phyloP scores from a whole-genome alignment of 2,888 invertebrate species.

The Lottia gigantea region DNA sequence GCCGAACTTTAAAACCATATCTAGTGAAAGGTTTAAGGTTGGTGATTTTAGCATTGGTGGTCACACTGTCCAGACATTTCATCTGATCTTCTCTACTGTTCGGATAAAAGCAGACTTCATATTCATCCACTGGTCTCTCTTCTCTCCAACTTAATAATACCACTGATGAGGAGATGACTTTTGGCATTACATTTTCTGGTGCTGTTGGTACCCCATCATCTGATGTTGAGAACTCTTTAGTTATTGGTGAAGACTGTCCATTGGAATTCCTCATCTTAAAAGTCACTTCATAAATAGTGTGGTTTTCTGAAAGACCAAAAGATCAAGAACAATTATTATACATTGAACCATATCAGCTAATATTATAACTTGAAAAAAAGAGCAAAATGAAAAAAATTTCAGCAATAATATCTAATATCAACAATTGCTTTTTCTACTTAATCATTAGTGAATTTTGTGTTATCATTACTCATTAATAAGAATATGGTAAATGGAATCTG shows the following conservation, averaged over 20 bases:
- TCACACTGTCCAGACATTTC: slow-evolving; percentile 24
- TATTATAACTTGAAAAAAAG: too few species aligned
- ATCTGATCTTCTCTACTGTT: slow-evolving; percentile 6
- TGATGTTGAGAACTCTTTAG: slow-evolving; percentile 42
- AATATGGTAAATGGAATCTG: too few species aligned
- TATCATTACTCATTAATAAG: too few species aligned
- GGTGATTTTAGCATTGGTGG: slow-evolving; percentile 69
- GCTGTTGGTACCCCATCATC: slow-evolving; percentile 37
- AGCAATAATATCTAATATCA: too few species aligned
- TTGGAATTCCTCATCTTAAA: slow-evolving; percentile 33
- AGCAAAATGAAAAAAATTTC: too few species aligned
- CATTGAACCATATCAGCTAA: too few species aligned
- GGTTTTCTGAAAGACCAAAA: slow-evolving; percentile 41
- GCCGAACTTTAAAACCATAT: slow-evolving; percentile 79
- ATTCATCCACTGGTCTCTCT: slow-evolving; percentile 29
- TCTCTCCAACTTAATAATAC: slow-evolving; percentile 41
- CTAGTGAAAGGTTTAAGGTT: slow-evolving; percentile 77
- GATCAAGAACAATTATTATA: neutral
- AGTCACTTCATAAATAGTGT: slow-evolving; percentile 45
- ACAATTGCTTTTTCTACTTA: too few species aligned
- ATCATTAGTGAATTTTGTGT: too few species aligned
- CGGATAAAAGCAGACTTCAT: slow-evolving; percentile 38
- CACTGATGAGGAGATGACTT: slow-evolving; percentile 26
- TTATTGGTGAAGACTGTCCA: slow-evolving; percentile 33
- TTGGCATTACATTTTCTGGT: slow-evolving; percentile 35